phyloP scores from a whole-genome alignment of 2,888 invertebrate genomes.

The Junonia oenone region DNA sequence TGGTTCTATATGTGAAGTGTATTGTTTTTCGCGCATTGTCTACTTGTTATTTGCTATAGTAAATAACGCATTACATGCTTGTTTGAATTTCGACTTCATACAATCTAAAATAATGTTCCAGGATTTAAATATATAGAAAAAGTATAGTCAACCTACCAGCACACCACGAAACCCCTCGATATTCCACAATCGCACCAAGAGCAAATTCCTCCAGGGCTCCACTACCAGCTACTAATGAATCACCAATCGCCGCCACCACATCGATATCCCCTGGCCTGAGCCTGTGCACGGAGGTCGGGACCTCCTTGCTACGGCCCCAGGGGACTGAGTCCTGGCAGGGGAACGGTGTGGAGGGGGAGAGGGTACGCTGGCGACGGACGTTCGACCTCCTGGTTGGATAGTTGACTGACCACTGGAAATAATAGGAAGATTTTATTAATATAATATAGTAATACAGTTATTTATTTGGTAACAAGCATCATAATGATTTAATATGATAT shows the following conservation, averaged over 20 bases:
- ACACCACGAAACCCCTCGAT: constrained; percentile 87
- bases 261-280: constrained; percentile 85
- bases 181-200: constrained; percentile 85
- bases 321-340: constrained; percentile 74
- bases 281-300: constrained; percentile 83
- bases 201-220: constrained; percentile 87
- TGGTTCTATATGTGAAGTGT: too few species aligned
- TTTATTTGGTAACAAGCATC: too few species aligned
- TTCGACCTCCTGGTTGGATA: constrained; percentile 68
- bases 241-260: constrained; percentile 85
- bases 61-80: too few species aligned
- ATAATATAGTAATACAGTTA: not conserved
- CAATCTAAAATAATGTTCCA: too few species aligned
- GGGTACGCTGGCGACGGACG: constrained; percentile 73
- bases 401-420: constrained; percentile 57
- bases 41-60: too few species aligned
- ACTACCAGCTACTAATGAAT: constrained; percentile 85
- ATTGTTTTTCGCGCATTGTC: too few species aligned
- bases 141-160: constrained; percentile 63
- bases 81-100: too few species aligned
- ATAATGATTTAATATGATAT: too few species aligned
- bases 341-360: constrained; percentile 74
- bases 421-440: not conserved
- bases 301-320: constrained; percentile 56
- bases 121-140: not conserved